Evolutionary conservation across 2,113 vertebrate genomes (phyloP).

Genomic region (Seriola rivoliana): DNA sequence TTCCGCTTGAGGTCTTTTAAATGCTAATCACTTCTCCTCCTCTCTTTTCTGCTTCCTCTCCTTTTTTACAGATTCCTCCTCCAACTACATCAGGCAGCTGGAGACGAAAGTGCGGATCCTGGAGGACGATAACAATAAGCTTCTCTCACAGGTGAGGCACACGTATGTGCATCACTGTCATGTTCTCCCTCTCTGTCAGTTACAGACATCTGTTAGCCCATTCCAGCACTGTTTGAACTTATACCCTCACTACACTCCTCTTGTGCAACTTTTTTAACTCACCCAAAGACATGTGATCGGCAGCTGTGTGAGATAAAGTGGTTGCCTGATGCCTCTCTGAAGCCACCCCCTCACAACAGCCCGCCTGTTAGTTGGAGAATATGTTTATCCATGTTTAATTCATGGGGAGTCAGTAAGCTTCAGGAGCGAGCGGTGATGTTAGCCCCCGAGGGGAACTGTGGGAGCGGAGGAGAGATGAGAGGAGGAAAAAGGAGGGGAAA

Average conservation of each 20-base stretch:
- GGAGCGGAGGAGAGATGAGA: conserved; percentile 52
- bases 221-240: not conserved
- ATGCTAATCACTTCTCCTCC: conserved; percentile 71
- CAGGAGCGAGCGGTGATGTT: conserved; percentile 57
- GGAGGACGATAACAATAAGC: conserved; percentile 92
- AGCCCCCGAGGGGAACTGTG: conserved; percentile 58
- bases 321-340: conserved; percentile 28
- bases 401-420: conserved; percentile 67
- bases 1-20: conserved; percentile 68
- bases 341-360: conserved; percentile 40
- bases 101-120: conserved; percentile 95
- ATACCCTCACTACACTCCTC: not conserved
- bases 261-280: conserved; percentile 26
- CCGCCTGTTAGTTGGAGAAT: conserved; percentile 56
- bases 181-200: not conserved
- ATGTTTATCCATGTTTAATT: conserved; percentile 79
- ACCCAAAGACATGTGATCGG: conserved; percentile 8
- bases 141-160: conserved; percentile 90
- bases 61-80: conserved; percentile 88
- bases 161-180: too few relatives aligned
- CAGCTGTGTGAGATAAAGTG: conserved; percentile 39
- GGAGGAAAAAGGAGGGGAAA: conserved; percentile 30
- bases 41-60: conserved; percentile 46
- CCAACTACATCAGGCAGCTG: conserved; percentile 94
- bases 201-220: not conserved